A percentile compares a stretch with the other conserved stretches of the same genome.
These are phyloP conservation scores for Nansenia antarctica DNA, from an alignment of 2,113 vertebrate genomes.

Conservation along the genomic window DNA sequence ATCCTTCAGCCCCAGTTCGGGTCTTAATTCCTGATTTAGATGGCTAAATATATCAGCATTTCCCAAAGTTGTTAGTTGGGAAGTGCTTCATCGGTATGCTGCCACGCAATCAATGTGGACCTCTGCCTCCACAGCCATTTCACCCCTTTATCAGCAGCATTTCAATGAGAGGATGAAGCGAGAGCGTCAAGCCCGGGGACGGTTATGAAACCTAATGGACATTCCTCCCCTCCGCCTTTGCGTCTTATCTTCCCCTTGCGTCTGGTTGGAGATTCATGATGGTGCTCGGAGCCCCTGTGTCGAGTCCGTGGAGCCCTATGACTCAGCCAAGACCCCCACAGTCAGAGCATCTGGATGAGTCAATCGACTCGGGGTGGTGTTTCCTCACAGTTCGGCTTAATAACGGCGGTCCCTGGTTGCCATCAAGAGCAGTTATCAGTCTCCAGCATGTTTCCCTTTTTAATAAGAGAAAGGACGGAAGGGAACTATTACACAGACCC, in stretches of 20 bases:
- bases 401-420: conserved; percentile 32
- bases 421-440: conserved; percentile 26
- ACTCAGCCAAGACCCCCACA: conserved; percentile 62
- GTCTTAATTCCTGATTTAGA: conserved; percentile 44
- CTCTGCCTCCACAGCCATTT: neutral
- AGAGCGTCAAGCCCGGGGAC: conserved; percentile 13
- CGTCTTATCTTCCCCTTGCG: neutral
- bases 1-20: conserved; percentile 33
- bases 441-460: conserved; percentile 14
- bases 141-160: neutral
- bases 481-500: conserved; percentile 8
- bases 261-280: neutral
- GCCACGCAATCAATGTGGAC: conserved; percentile 29
- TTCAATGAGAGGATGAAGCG: conserved; percentile 6
- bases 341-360: conserved; percentile 67
- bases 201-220: conserved; percentile 33
- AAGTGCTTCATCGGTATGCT: conserved; percentile 32
- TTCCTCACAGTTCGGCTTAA: conserved; percentile 50
- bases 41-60: conserved; percentile 25
- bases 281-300: conserved; percentile 25
- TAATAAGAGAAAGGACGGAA: conserved; percentile 15
- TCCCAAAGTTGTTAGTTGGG: conserved; percentile 33
- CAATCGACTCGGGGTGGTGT: conserved; percentile 32
- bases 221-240: conserved; percentile 46
- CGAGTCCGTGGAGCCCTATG: conserved; percentile 55